Evolutionary conservation across 1,140 invertebrate species (phyloP), one percentile per base, ranked within the genome.

Genomic region (Euura saliciscinereae): DNA sequence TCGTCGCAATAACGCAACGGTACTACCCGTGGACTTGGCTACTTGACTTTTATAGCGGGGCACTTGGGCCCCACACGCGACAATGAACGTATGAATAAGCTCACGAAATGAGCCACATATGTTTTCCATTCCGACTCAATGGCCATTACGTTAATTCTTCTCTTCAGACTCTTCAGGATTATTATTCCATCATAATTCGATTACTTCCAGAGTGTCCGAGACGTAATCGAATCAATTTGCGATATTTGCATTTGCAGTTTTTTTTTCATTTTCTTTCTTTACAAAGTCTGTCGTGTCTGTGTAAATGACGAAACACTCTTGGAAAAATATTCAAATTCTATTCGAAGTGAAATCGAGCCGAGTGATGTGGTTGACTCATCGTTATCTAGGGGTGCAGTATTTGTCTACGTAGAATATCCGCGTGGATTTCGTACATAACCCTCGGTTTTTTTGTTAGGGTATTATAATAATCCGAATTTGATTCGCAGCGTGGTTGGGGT

Each of bases 41-140:
- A 74, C 79, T 80, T 78, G 79, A 80, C 79, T 80, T 70, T 73
- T 66, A 68, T 75, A 77, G 76, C 74, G 28, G 28, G 28, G 74
- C 71, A 59, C 51, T 59, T n/a, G 5, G 0, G 13, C 8, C 28
- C 51, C 51, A n/a, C 28, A 59, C 13, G 2, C 11, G 13, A 59
- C 51, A 59, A 59, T 59, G 51, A 59, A 1, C 28, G 28, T 28
- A 59, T n/a, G 51, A 59, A 59, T 59, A 59, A 59, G 51, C 51
- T 28, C 28, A 28, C 28, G 3, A 59, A 66, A 65, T 80, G 44
- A 44, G 45, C 51, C 71, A 45, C 67, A 68, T 76, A 11, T n/a
- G 8, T 45, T 64, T 13, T 45, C 70, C 45, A 44, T 67, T 59
- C 13, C 51, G 51, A 6, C 51, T 59, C 51, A 59, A 59, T 59